A percentile compares a stretch with the other conserved stretches of the same genome.
Evolutionary conservation across 1,140 invertebrate species (phyloP).

Genomic region (Mycetomoellerius zeteki): DNA sequence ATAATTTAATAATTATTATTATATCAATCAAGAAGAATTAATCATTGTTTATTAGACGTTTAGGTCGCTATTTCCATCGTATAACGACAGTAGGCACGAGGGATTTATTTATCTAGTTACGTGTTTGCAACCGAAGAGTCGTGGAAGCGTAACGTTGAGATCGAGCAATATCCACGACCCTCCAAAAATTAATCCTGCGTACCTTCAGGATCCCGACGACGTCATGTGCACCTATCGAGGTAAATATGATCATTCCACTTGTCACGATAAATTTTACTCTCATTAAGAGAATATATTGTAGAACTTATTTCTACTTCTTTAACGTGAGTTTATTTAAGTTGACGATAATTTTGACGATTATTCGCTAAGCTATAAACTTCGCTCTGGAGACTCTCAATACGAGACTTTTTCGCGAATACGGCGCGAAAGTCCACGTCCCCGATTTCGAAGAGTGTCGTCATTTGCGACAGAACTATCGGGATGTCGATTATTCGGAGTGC

Average conservation of each 20-base stretch:
- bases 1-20: not conserved
- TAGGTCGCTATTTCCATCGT: slow-evolving; percentile 89
- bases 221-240: slow-evolving; percentile 89
- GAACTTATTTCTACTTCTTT: not conserved
- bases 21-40: not conserved
- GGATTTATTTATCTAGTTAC: slow-evolving; percentile 90
- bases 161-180: slow-evolving; percentile 88
- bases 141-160: slow-evolving; percentile 88
- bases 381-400: slow-evolving; percentile 88
- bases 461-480: slow-evolving; percentile 81
- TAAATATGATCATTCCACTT: slow-evolving; percentile 71
- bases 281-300: not conserved
- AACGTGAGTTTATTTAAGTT: slow-evolving; percentile 6
- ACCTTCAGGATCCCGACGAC: slow-evolving; percentile 89
- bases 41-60: slow-evolving; percentile 87
- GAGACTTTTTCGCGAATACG: slow-evolving; percentile 88
- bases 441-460: slow-evolving; percentile 88
- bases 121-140: slow-evolving; percentile 90
- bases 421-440: slow-evolving; percentile 90
- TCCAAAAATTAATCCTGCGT: slow-evolving; percentile 93
- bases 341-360: slow-evolving; percentile 30
- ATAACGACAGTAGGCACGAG: slow-evolving; percentile 88
- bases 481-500: slow-evolving; percentile 90
- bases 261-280: not conserved
- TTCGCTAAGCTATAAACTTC: slow-evolving; percentile 88